Evolutionary conservation across 2,113 vertebrate species (phyloP).

Genomic region (Pachycephala philippinensis): DNA sequence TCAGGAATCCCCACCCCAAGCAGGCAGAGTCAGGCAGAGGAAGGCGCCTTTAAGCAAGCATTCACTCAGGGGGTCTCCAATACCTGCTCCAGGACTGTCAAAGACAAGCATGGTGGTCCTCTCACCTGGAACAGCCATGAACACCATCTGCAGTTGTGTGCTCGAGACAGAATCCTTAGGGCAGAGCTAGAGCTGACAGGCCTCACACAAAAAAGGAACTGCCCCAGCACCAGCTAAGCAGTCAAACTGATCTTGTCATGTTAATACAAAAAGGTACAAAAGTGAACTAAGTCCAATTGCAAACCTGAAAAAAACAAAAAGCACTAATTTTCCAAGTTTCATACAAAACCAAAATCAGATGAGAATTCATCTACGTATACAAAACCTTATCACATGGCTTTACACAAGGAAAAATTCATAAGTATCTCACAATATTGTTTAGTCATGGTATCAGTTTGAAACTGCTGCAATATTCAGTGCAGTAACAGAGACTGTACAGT

Average conservation of each 20-base stretch:
- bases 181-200: not conserved
- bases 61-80: not conserved
- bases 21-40: not conserved
- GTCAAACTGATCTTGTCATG: rapidly evolving
- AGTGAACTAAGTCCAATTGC: not conserved
- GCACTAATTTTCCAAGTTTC: not conserved
- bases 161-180: not conserved
- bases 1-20: not conserved
- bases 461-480: not conserved
- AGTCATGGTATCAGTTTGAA: not conserved
- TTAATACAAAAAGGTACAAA: not conserved
- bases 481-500: not conserved
- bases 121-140: not conserved
- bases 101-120: not conserved
- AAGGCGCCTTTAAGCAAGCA: not conserved
- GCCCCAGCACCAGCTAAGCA: not conserved
- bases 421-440: not conserved
- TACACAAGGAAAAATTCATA: not conserved
- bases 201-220: not conserved
- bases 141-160: rapidly evolving
- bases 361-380: not conserved
- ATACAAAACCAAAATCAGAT: not conserved
- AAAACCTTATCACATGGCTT: not conserved
- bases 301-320: not conserved
- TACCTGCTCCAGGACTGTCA: not conserved